Evolutionary conservation across 2,888 invertebrate genomes (phyloP).

Genomic region (Caradrina clavipalpis): DNA sequence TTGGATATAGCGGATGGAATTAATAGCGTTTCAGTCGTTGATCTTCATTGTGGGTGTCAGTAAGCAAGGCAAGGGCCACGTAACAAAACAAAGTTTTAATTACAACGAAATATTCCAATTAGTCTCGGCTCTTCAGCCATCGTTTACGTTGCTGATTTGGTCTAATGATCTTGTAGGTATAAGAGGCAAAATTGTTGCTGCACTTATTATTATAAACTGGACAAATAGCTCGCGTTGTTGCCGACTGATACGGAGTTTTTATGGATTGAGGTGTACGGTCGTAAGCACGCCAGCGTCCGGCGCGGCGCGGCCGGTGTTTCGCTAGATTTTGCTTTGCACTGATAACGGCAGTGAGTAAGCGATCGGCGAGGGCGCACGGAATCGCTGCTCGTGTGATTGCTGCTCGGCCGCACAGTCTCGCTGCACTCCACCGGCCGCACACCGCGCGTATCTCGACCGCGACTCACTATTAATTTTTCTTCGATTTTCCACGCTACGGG

Average conservation of each 20-base stretch:
- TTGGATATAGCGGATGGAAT: constrained; percentile 23
- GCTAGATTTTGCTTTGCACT: constrained; percentile 81
- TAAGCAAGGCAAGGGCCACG: constrained; percentile 22
- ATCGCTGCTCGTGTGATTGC: constrained; percentile 57
- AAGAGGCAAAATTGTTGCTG: constrained; percentile 50
- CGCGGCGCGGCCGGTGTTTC: constrained; percentile 69
- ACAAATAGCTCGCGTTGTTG: constrained; percentile 39
- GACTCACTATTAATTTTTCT: constrained; percentile 57
- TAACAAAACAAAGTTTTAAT: constrained; percentile 39
- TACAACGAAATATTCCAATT: constrained; percentile 49
- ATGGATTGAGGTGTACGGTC: constrained; percentile 41
- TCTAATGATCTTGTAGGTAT: constrained; percentile 55
- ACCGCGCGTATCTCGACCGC: constrained; percentile 53
- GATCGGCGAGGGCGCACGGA: constrained; percentile 55
- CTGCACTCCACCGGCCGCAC: constrained; percentile 68
- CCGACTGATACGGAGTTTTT: constrained; percentile 51
- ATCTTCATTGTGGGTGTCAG: constrained; percentile 13
- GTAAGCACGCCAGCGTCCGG: constrained; percentile 44
- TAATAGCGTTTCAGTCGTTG: constrained; percentile 18
- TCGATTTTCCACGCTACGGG: constrained; percentile 78
- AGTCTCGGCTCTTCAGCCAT: constrained; percentile 41
- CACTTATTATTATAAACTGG: constrained; percentile 42
- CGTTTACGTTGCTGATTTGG: constrained; percentile 58
- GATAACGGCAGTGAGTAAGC: constrained; percentile 78
- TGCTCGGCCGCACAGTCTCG: constrained; percentile 70